Evolutionary conservation across 2,888 invertebrate species (phyloP).

Genomic region (Lagria hirta): DNA sequence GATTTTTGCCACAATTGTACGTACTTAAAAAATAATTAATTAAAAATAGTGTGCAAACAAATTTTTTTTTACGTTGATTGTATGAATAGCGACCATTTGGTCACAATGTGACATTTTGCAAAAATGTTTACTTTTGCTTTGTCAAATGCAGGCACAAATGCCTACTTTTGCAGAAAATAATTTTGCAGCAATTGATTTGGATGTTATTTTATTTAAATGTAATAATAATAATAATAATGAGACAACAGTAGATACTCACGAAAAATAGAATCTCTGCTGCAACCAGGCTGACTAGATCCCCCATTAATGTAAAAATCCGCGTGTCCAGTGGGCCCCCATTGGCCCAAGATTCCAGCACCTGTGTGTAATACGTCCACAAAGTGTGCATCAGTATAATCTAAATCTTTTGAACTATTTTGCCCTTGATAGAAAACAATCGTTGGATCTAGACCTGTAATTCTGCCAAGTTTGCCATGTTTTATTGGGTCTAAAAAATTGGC

Average conservation of each 20-base stretch:
- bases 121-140: no score
- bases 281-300: constrained; percentile 85
- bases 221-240: constrained; percentile 3
- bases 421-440: constrained; percentile 86
- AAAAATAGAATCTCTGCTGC: constrained; percentile 77
- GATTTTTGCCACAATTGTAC: no score
- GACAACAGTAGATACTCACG: constrained; percentile 61
- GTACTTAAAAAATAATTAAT: no score
- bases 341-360: constrained; percentile 83
- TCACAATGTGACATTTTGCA: no score
- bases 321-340: constrained; percentile 87
- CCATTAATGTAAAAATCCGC: constrained; percentile 89
- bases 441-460: constrained; percentile 83
- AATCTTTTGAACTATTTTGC: constrained; percentile 74
- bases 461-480: constrained; percentile 73
- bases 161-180: no score
- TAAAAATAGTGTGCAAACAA: no score
- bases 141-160: no score
- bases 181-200: no score
- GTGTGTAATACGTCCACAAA: constrained; percentile 85
- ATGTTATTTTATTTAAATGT: no score
- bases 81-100: no score
- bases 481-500: constrained; percentile 78
- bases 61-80: no score
- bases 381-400: constrained; percentile 78